Conservation (phyloP, 1,140 invertebrate species). For the Drosophila ficusphila region DNA sequence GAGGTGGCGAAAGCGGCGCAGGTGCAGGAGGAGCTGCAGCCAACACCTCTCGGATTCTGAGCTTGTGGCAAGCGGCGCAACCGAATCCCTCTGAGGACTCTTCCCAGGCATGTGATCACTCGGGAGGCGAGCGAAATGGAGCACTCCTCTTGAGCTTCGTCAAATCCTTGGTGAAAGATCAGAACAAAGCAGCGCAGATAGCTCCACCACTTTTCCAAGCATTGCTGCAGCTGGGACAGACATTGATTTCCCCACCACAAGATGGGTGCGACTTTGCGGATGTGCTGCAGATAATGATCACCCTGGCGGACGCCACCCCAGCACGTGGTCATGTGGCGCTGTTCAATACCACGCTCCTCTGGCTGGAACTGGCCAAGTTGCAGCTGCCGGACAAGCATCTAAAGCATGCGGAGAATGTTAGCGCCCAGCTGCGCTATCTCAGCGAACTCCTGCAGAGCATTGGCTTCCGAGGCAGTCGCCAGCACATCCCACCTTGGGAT, state of each 20-base stretch:
- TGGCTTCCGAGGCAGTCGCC: conserved; percentile 85
- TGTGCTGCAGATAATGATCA: conserved; percentile 91
- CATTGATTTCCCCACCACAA: conserved; percentile 87
- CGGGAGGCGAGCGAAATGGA: conserved; percentile 87
- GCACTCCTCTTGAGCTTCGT: conserved; percentile 90
- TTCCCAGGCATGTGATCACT: conserved; percentile 65
- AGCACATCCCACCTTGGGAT: conserved; percentile 91
- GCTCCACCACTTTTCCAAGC: conserved; percentile 88
- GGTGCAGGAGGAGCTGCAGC: conserved; percentile 29
- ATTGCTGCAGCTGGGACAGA: conserved; percentile 90
- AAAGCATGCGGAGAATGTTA: conserved; percentile 74
- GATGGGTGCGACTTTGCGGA: conserved; percentile 92
- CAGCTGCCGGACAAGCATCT: conserved; percentile 86
- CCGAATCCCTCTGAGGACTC: conserved; percentile 69
- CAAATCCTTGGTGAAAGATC: conserved; percentile 90
- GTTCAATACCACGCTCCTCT: conserved; percentile 91
- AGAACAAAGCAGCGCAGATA: conserved; percentile 84
- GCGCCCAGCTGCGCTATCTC: conserved; percentile 84
- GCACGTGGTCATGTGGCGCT: conserved; percentile 91
- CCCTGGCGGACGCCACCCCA: conserved; percentile 92
- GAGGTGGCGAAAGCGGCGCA: conserved; percentile 22
- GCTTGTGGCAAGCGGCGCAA: conserved; percentile 65
- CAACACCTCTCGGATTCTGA: conserved; percentile 76
- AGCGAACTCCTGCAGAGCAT: conserved; percentile 85
- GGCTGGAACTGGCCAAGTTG: conserved; percentile 90